Base-by-base conservation (phyloP, 2,888 invertebrate genomes). In the Hydraecia micacea region DNA sequence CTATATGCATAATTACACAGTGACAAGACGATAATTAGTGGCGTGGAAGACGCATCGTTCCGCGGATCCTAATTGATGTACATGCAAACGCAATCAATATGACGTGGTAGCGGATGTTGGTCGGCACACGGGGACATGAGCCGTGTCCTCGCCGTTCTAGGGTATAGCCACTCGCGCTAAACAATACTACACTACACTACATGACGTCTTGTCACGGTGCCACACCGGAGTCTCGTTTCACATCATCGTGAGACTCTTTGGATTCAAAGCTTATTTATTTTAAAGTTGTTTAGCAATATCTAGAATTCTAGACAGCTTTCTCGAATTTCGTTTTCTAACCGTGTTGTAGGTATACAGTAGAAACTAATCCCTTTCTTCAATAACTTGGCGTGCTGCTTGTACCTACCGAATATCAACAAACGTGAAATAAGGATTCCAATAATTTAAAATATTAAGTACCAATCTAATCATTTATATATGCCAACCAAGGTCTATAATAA, bases 21-120 rank as follows among this genome's bases (percentile, higher is more conserved):
- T 95, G 95, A 96, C 96, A 95, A 91, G 95, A 93, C 91, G 92
- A 94, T 96, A 96, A 96, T 96, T 96, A 96, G 95, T 93, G 92
- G 91, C 90, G 91, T 91, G 92, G 94, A 95, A 96, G 96, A 96
- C 95, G 93, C 95, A 95, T 96, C 94, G 95, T 93, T 92, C 92
- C 94, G 93, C 93, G 93, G 90, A 94, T 93, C 94, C 94, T 96
- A 96, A 96, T 96, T 96, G 96, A 96, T 95, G 93, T 95, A 96
- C 96, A 96, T 93, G 96, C 94, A 96, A 96, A 96, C 93, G 95
- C 96, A 96, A 96, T 96, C 96, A 96, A 95, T 96, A 95, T 93
- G 94, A 93, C 93, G 93, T 92, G 91, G 88, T 92, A 91, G 91
- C 93, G 95, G 96, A 95, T 95, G 94, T 95, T 91, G 91, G 91